These are phyloP conservation scores for Bombycilla garrulus DNA, from an alignment of 2,113 vertebrate genomes.

Conservation along the genomic window DNA sequence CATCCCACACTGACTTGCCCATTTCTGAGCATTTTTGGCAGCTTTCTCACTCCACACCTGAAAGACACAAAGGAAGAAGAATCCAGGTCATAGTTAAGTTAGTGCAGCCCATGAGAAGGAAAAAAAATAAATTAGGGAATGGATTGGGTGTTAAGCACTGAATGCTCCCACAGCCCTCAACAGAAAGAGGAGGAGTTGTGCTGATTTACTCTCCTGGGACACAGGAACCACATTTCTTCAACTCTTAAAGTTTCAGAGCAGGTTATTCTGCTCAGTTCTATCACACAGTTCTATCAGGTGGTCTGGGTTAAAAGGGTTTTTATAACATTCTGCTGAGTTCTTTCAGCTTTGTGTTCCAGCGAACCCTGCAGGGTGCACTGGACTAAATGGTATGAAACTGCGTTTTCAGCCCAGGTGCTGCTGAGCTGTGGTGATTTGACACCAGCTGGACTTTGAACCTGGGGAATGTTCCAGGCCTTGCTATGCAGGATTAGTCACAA, in stretches of 20 bases:
- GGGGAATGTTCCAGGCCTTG: background rate
- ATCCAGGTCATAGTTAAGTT: background rate
- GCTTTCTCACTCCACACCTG: constrained; percentile 34
- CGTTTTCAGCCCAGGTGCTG: background rate
- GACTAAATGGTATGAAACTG: background rate
- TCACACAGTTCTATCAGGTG: background rate
- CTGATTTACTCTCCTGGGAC: background rate
- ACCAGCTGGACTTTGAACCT: background rate
- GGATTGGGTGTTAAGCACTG: accelerated
- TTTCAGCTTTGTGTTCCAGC: background rate
- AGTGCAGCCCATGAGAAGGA: background rate
- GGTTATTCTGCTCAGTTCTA: background rate
- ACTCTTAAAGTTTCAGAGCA: background rate
- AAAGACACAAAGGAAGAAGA: background rate
- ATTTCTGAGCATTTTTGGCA: constrained; percentile 32
- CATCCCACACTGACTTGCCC: constrained; percentile 31
- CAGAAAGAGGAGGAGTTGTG: background rate
- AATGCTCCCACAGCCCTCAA: accelerated
- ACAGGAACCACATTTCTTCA: background rate
- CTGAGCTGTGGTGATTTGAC: background rate
- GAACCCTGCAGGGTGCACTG: background rate
- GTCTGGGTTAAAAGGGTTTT: background rate
- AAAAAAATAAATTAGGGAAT: background rate
- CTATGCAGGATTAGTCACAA: background rate
- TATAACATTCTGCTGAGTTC: background rate